These are phyloP conservation scores for Rhadina sibilatrix DNA, from an alignment of 2,113 vertebrate genomes.

Conservation along the genomic window DNA sequence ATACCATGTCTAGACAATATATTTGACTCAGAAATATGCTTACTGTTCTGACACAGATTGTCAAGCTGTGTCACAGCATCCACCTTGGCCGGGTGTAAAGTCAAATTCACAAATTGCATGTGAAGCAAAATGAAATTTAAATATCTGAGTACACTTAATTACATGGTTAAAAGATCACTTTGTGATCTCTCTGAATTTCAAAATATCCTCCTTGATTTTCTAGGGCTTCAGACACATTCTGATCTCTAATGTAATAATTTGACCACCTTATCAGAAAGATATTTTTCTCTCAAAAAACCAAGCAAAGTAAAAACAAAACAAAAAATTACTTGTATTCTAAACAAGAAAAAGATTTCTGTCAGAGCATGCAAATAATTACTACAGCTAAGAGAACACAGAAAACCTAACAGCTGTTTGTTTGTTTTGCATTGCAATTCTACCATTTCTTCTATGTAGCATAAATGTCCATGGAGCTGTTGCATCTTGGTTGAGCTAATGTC, in stretches of 20 bases:
- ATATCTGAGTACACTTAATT: constrained; percentile 1
- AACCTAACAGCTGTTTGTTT: not conserved
- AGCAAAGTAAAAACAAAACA: not conserved
- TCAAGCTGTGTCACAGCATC: not conserved
- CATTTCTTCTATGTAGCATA: not conserved
- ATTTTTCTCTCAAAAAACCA: not conserved
- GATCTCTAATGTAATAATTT: not conserved
- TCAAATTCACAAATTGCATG: not conserved
- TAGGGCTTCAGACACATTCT: not conserved
- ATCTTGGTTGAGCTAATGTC: not conserved
- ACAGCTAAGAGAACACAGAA: not conserved
- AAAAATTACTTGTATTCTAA: not conserved
- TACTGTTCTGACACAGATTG: not conserved
- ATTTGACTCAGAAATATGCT: not conserved
- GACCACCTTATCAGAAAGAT: not conserved
- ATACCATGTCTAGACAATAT: not conserved
- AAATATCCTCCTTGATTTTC: not conserved
- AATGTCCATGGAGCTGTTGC: not conserved
- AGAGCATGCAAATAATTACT: not conserved
- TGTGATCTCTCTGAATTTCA: not conserved
- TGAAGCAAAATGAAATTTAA: not conserved
- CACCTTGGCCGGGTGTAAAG: not conserved
- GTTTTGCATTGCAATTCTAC: not conserved
- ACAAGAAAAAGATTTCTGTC: not conserved
- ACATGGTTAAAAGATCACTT: not conserved